Evolutionary conservation across 2,888 invertebrate genomes (phyloP).

Genomic region (Troilus luridus): DNA sequence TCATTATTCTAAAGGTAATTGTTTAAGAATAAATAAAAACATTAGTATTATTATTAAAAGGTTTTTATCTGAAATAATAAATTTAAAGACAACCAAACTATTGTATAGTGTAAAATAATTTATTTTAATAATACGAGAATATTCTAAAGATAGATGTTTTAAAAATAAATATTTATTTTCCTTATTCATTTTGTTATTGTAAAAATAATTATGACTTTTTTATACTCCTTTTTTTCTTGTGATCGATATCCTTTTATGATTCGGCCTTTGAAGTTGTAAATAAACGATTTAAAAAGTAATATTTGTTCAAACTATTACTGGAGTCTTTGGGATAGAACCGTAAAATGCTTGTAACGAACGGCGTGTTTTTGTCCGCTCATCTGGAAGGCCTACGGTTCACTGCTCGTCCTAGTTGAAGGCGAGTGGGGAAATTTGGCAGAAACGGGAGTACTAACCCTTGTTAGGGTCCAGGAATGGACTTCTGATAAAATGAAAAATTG

Average conservation of each 20-base stretch:
- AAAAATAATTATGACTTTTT: too few species aligned
- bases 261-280: neutral
- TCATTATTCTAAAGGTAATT: too few species aligned
- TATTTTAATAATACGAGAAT: too few species aligned
- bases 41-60: too few species aligned
- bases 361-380: slow-evolving; percentile 27
- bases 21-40: too few species aligned
- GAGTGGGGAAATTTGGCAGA: slow-evolving; percentile 37
- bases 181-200: too few species aligned
- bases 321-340: slow-evolving; percentile 1
- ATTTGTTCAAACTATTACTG: neutral
- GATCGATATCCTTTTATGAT: neutral
- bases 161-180: too few species aligned
- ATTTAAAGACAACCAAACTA: too few species aligned
- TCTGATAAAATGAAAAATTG: neutral
- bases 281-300: neutral
- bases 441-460: neutral
- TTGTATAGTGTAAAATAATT: too few species aligned
- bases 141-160: too few species aligned
- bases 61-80: too few species aligned
- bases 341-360: slow-evolving; percentile 5
- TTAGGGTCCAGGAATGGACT: neutral
- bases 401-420: slow-evolving; percentile 37
- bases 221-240: too few species aligned
- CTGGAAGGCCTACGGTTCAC: slow-evolving; percentile 23